Conservation (phyloP, 2,113 vertebrate genomes). For the Hippocampus zosterae region DNA sequence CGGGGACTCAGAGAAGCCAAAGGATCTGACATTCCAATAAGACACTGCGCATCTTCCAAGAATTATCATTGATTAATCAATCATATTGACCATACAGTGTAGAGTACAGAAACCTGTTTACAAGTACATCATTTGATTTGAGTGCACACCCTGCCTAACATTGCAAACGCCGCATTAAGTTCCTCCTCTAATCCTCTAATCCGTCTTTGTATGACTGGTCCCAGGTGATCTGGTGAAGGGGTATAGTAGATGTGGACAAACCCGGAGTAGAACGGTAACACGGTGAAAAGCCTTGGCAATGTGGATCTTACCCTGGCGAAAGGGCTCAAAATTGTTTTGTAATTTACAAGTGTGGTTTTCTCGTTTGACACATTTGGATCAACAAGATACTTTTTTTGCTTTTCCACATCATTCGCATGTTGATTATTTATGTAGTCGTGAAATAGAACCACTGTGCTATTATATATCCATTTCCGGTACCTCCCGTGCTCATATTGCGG, state of each 20-base stretch:
- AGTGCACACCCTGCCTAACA: neutral
- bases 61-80: neutral
- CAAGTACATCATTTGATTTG: neutral
- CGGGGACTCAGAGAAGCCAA: neutral
- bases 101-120: neutral
- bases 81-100: neutral
- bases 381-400: too few relatives aligned
- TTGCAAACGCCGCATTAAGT: neutral
- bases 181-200: neutral
- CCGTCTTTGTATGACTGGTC: neutral
- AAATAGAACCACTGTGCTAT: too few relatives aligned
- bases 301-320: too few relatives aligned
- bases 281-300: neutral
- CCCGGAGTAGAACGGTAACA: neutral
- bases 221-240: neutral
- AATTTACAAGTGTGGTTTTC: too few relatives aligned
- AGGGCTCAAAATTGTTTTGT: too few relatives aligned
- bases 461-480: neutral
- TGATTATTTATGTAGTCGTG: neutral
- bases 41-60: neutral
- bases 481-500: neutral
- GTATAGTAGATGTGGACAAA: neutral
- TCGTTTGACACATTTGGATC: too few relatives aligned
- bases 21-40: neutral
- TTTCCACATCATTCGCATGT: neutral